Evolutionary conservation across 92 coral and sea anemone species (phyloP).

Genomic region (Phenganax stokvisi): DNA sequence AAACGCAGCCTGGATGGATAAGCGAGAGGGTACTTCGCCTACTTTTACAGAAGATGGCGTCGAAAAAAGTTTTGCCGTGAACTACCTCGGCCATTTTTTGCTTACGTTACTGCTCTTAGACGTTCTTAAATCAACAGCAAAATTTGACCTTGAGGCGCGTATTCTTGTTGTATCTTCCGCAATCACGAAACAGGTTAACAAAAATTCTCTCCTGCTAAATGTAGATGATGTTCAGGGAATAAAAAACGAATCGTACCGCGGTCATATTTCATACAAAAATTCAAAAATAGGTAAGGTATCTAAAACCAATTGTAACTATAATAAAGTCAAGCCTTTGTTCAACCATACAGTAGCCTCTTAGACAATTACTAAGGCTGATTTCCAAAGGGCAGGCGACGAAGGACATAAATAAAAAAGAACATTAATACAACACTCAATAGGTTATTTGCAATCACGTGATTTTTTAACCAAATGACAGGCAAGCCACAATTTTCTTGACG

Average conservation of each 20-base stretch:
- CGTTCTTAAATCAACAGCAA: constrained; percentile 44
- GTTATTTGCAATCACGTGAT: too few species aligned
- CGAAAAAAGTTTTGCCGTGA: constrained; percentile 50
- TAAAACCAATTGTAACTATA: too few species aligned
- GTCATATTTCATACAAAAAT: constrained; percentile 48
- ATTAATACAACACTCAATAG: too few species aligned
- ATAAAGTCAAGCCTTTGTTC: too few species aligned
- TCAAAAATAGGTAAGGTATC: constrained; percentile 26
- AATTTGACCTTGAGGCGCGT: constrained; percentile 46
- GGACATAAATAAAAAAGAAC: too few species aligned
- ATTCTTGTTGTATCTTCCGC: constrained; percentile 46
- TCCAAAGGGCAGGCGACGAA: too few species aligned
- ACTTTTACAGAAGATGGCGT: constrained; percentile 48
- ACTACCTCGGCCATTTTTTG: constrained; percentile 50
- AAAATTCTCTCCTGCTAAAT: constrained; percentile 9
- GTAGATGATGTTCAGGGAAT: constrained; percentile 46
- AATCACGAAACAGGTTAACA: constrained; percentile 22
- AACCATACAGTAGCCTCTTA: too few species aligned
- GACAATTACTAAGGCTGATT: too few species aligned
- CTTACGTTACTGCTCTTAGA: constrained; percentile 43
- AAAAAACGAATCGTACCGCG: constrained; percentile 35
- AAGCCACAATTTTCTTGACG: too few species aligned
- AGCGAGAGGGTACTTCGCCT: not conserved
- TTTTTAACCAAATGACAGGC: too few species aligned
- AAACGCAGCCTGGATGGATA: constrained; percentile 44